These are phyloP conservation scores for Cichlasoma orientale DNA, from an alignment of 2,797 vertebrate species.

Conservation along the genomic window DNA sequence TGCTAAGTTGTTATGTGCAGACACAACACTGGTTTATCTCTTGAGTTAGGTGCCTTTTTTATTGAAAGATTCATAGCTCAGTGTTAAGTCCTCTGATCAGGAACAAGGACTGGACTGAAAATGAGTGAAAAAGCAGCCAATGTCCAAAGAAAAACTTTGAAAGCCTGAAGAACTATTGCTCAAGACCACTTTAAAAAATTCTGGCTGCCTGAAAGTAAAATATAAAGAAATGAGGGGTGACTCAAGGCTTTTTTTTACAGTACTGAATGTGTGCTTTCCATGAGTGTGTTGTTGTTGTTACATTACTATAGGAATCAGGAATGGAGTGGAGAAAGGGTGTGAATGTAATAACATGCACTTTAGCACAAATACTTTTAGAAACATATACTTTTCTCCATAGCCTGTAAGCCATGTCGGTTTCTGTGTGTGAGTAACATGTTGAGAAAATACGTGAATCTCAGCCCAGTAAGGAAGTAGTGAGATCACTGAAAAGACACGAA, in stretches of 20 bases:
- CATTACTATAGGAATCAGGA: background rate
- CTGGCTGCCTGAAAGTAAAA: background rate
- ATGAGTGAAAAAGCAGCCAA: background rate
- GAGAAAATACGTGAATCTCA: constrained; percentile 28
- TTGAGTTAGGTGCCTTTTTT: background rate
- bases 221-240: background rate
- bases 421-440: constrained; percentile 3
- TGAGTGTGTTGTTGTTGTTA: background rate
- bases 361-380: constrained; percentile 11
- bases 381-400: constrained; percentile 1
- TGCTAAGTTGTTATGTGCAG: background rate
- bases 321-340: background rate
- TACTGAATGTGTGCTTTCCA: background rate
- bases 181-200: background rate
- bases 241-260: background rate
- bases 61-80: background rate
- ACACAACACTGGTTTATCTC: background rate
- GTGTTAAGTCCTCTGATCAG: background rate
- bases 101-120: background rate
- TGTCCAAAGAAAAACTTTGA: background rate
- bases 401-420: background rate
- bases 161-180: background rate
- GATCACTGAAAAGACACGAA: constrained; percentile 3
- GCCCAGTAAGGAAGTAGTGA: constrained; percentile 24
- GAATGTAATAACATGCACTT: constrained; percentile 1